Base-by-base conservation (phyloP, 53 echinoderm and acorn worm species). In the Henricia sp. region DNA sequence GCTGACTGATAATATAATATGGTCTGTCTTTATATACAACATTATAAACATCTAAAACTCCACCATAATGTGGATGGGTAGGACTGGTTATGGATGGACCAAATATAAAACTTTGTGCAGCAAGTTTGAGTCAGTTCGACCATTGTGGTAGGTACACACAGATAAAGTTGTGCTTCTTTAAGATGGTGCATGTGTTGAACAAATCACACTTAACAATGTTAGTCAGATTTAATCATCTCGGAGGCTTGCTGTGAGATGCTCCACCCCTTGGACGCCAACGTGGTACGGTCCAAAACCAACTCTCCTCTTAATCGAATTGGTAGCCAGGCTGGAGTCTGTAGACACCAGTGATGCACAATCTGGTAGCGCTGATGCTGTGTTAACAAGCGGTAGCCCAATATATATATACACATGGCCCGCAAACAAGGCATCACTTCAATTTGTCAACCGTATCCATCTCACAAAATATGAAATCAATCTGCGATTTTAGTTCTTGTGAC, bases 251-350 rank as follows among this genome's bases (percentile, higher is more conserved):
- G 42, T 50, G 44, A 44, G 33, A 19, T 19, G 19, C 21, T 29
- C 29, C 59, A 44, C 77, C 63, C 64, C 63, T 63, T 24, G 33
- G 17, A 25, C 14, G 38, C 5, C 17, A n/a, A 46, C 19, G 63
- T 80, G 80, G 80, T 63, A 80, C 80, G 64, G 80, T 80, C 80
- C 48, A 50, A 62, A 44, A 80, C 80, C 80, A 80, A 80, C 80
- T 80, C 80, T 80, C 33, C 50, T 25, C 64, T 50, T 80, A 80
- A 80, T 80, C 80, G 25, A 80, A 80, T 80, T 80, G 80, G 80
- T 62, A 64, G 62, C 62, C 62, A 80, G 64, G 20, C 80, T 64
- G 46, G 63, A 64, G 80, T 80, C 63, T 39, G 59, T n/a, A 58
- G 59, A 56, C 76, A 56, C 59, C 19, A 8, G 59, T 41, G 29